These are phyloP conservation scores for Macrotus californicus DNA, from an alignment of 2,113 vertebrate genomes.

Conservation along the genomic window DNA sequence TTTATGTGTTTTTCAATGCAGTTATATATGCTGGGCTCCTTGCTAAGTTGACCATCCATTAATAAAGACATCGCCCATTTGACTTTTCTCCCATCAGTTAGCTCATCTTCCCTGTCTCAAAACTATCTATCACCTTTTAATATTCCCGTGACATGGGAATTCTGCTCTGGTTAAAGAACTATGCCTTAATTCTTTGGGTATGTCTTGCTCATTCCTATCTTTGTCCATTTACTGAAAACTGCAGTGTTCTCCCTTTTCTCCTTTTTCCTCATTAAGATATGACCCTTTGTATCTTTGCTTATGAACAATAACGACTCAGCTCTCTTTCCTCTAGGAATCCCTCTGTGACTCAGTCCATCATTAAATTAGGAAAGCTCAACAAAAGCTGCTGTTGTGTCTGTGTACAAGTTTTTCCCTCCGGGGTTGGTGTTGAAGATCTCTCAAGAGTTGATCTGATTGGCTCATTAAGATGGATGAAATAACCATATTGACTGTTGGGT, in stretches of 20 bases:
- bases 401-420: neutral
- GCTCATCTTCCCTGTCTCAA: neutral
- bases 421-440: constrained; percentile 30
- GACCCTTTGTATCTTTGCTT: constrained; percentile 14
- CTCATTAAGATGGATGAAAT: constrained; percentile 69
- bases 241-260: neutral
- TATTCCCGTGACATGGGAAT: neutral
- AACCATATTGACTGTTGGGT: constrained; percentile 58
- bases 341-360: constrained; percentile 20
- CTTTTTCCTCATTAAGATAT: neutral
- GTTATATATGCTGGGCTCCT: neutral
- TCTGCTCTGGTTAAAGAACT: neutral
- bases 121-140: neutral
- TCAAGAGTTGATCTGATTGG: constrained; percentile 58
- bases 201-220: neutral
- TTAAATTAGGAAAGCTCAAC: constrained; percentile 29
- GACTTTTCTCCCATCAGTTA: neutral
- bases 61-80: neutral
- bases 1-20: neutral
- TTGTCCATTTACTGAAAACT: neutral
- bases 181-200: neutral
- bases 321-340: neutral
- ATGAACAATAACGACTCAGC: neutral
- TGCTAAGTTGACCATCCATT: neutral
- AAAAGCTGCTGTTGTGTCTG: neutral